Percentiles rank a stretch among this genome's conserved stretches.
phyloP scores from a whole-genome alignment of 2,888 invertebrate species.

The Elegia similella region DNA sequence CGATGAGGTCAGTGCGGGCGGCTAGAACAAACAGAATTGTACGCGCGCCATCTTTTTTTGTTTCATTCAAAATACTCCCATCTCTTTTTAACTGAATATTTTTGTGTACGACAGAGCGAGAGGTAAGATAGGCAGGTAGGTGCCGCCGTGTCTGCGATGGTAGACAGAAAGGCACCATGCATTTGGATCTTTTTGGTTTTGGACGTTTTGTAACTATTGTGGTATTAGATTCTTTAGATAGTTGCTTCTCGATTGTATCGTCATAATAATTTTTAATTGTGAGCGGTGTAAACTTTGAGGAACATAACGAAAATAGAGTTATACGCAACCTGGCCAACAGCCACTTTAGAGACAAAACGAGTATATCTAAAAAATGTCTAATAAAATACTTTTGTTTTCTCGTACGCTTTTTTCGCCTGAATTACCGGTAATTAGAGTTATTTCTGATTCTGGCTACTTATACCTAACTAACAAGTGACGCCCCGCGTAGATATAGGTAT shows the following conservation, averaged over 20 bases:
- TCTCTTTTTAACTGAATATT: conserved; percentile 32
- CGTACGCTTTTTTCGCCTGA: too few species aligned
- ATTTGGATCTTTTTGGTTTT: conserved; percentile 35
- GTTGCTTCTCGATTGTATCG: conserved; percentile 2
- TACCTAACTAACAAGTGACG: too few species aligned
- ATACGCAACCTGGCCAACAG: background rate
- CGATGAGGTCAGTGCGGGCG: conserved; percentile 72
- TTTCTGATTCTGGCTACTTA: too few species aligned
- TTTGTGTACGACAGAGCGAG: conserved; percentile 39
- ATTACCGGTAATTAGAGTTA: too few species aligned
- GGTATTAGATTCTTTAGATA: conserved; percentile 22
- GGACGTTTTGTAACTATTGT: conserved; percentile 38
- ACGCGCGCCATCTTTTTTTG: conserved; percentile 55
- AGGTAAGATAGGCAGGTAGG: conserved; percentile 68
- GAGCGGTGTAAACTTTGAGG: background rate
- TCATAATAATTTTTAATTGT: background rate
- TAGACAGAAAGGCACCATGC: conserved; percentile 74
- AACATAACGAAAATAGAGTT: background rate
- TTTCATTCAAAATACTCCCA: conserved; percentile 44
- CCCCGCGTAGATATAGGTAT: too few species aligned
- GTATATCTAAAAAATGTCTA: too few species aligned
- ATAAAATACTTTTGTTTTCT: too few species aligned
- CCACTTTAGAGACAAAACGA: background rate
- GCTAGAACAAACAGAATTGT: conserved; percentile 76
- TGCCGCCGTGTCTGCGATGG: conserved; percentile 68